These are phyloP conservation scores for Salpingus planirostris DNA, from an alignment of 2,888 invertebrate genomes.

Conservation along the genomic window DNA sequence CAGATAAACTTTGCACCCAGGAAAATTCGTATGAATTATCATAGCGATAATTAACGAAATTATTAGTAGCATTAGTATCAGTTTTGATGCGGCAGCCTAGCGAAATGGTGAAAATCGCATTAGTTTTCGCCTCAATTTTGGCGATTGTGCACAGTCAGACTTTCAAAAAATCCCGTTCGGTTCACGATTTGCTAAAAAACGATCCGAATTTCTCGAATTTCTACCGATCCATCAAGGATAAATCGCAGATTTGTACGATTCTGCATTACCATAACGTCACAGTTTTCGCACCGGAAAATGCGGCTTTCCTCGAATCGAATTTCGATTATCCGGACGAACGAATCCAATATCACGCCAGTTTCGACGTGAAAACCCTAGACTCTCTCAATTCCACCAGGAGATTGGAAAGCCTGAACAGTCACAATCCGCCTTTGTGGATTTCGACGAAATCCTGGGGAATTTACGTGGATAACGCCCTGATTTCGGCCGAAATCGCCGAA, in stretches of 20 bases:
- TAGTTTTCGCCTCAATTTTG: constrained; percentile 1
- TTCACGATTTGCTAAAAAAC: constrained; percentile 31
- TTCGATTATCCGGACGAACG: constrained; percentile 49
- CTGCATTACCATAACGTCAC: constrained; percentile 67
- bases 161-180: too few species aligned
- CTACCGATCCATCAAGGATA: constrained; percentile 60
- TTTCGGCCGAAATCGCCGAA: constrained; percentile 63
- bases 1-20: too few species aligned
- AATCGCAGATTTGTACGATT: constrained; percentile 55
- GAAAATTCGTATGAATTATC: too few species aligned
- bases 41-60: too few species aligned
- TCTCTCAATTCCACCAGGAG: constrained; percentile 40
- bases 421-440: constrained; percentile 80
- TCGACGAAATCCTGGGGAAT: constrained; percentile 55
- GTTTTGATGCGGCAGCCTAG: too few species aligned
- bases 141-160: neutral
- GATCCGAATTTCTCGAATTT: constrained; percentile 53
- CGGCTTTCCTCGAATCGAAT: constrained; percentile 61
- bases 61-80: too few species aligned
- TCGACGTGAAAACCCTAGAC: constrained; percentile 53
- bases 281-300: constrained; percentile 77
- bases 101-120: too few species aligned
- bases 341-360: constrained; percentile 33
- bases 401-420: constrained; percentile 56
- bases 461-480: constrained; percentile 82